Percentiles rank a stretch among this genome's conserved stretches.
phyloP scores from a whole-genome alignment of 2,797 vertebrate genomes.

The Perodicticus potto region DNA sequence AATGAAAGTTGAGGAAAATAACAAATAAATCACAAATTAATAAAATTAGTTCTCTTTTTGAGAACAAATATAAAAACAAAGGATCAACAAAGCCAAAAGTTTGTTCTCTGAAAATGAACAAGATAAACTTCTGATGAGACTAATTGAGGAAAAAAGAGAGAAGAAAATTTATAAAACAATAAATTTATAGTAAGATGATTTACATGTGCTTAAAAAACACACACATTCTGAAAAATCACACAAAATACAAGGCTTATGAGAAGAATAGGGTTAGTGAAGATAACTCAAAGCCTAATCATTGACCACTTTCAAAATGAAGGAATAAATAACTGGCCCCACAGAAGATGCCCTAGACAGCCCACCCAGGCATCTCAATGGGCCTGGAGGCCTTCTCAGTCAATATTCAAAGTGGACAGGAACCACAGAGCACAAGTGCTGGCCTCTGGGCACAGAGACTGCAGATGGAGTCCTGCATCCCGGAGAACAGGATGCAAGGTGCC shows the following conservation, averaged over 20 bases:
- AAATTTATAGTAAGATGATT: background rate
- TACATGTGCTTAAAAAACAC: background rate
- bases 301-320: background rate
- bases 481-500: background rate
- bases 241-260: too few relatives aligned
- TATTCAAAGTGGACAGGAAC: too few relatives aligned
- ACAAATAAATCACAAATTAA: background rate
- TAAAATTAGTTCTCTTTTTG: background rate
- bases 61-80: background rate
- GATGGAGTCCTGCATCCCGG: too few relatives aligned
- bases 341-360: background rate
- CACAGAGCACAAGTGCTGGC: background rate
- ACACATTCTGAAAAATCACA: background rate
- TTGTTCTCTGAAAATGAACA: background rate
- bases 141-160: background rate
- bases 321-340: background rate
- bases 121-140: background rate
- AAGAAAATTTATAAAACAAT: background rate
- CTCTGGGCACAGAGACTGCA: background rate
- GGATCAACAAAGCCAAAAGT: background rate
- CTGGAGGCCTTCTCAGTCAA: background rate
- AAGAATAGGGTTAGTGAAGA: background rate
- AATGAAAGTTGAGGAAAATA: background rate
- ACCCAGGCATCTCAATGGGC: background rate
- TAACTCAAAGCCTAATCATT: background rate